A percentile compares a stretch with the other conserved stretches of the same genome.
Evolutionary conservation across 2,113 vertebrate species (phyloP).

Genomic region (Carassius auratus): DNA sequence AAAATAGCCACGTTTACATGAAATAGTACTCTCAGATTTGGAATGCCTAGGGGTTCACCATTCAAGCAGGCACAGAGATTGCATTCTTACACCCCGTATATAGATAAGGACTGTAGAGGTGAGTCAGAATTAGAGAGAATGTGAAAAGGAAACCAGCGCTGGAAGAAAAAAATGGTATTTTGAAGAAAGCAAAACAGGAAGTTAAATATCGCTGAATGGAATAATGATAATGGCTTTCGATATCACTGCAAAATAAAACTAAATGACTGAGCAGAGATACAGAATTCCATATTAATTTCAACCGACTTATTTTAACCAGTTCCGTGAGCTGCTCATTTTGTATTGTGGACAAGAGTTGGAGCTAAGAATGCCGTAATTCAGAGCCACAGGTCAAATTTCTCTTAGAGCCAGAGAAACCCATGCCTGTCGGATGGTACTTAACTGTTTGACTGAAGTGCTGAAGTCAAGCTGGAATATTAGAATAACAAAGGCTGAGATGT

Average conservation of each 20-base stretch:
- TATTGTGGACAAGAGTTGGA: not conserved
- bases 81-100: not conserved
- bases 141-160: not conserved
- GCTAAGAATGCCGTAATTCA: constrained; percentile 32
- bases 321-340: not conserved
- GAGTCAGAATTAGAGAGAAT: constrained; percentile 14
- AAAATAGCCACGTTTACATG: constrained; percentile 3
- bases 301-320: not conserved
- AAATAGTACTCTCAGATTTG: constrained; percentile 21
- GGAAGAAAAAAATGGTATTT: not conserved
- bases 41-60: constrained; percentile 31
- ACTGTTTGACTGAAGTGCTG: constrained; percentile 66
- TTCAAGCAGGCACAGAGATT: constrained; percentile 17
- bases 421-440: constrained; percentile 63
- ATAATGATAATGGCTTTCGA: not conserved
- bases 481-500: constrained; percentile 73
- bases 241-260: not conserved
- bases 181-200: not conserved
- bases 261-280: too few species aligned
- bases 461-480: constrained; percentile 74
- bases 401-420: constrained; percentile 31
- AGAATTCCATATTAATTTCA: not conserved
- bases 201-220: not conserved
- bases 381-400: constrained; percentile 45
- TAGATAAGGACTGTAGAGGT: not conserved